Conservation (phyloP, 2,888 invertebrate species). For the Lathronympha strigana region DNA sequence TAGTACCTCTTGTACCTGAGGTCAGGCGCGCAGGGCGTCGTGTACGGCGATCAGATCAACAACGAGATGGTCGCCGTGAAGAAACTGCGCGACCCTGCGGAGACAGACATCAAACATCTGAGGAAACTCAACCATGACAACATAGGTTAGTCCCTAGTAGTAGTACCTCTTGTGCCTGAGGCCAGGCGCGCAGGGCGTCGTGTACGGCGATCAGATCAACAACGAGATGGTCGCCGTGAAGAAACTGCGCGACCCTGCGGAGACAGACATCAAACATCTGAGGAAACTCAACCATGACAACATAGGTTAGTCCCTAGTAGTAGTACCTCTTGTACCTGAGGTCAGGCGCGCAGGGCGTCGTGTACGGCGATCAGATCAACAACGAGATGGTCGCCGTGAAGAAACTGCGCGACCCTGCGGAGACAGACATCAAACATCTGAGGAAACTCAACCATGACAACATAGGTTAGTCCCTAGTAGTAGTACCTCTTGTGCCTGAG, state of each 20-base stretch:
- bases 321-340: constrained; percentile 96
- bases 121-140: constrained; percentile 94
- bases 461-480: constrained; percentile 1
- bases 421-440: constrained; percentile 96
- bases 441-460: constrained; percentile 94
- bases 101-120: constrained; percentile 96
- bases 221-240: constrained; percentile 97
- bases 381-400: constrained; percentile 97
- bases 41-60: constrained; percentile 93
- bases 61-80: constrained; percentile 97
- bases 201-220: constrained; percentile 93
- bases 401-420: constrained; percentile 95
- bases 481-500: too few relatives aligned
- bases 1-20: constrained; percentile 96
- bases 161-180: constrained; percentile 96
- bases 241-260: constrained; percentile 95
- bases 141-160: constrained; percentile 1
- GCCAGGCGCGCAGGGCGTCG: constrained; percentile 98
- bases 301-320: constrained; percentile 1
- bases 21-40: constrained; percentile 98
- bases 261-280: constrained; percentile 96
- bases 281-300: constrained; percentile 94
- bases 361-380: constrained; percentile 93
- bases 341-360: constrained; percentile 98
- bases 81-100: constrained; percentile 95